Evolutionary conservation across 2,888 invertebrate species (phyloP).

Genomic region (Ephialtes manifestator): DNA sequence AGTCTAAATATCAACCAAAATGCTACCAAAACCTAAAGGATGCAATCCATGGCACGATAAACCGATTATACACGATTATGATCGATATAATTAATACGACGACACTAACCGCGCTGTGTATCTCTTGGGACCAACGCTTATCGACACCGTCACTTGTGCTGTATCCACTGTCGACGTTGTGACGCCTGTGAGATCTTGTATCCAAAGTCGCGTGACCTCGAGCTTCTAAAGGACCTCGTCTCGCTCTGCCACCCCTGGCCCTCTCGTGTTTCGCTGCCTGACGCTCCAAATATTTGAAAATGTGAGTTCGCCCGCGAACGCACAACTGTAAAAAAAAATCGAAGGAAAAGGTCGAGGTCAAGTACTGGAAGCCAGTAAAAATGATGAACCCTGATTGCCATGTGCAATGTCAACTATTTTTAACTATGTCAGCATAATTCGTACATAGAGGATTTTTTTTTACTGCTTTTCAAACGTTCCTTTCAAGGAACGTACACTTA

Average conservation of each 20-base stretch:
- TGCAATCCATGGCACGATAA: slow-evolving; percentile 39
- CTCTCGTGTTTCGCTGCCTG: slow-evolving; percentile 92
- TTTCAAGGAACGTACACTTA: slow-evolving; percentile 87
- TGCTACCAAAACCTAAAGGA: slow-evolving; percentile 36
- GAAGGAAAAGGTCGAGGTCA: slow-evolving; percentile 39
- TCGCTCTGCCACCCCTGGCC: slow-evolving; percentile 86
- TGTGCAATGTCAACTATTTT: not conserved
- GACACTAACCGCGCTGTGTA: slow-evolving; percentile 85
- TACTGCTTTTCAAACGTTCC: not conserved
- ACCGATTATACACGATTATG: slow-evolving; percentile 48
- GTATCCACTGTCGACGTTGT: slow-evolving; percentile 96
- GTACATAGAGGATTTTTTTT: too few relatives aligned
- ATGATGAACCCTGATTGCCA: not conserved
- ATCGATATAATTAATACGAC: slow-evolving; percentile 68
- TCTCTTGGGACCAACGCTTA: slow-evolving; percentile 94
- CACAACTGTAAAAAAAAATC: slow-evolving; percentile 90
- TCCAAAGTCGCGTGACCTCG: slow-evolving; percentile 87
- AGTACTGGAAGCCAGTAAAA: not conserved
- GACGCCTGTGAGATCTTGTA: slow-evolving; percentile 88
- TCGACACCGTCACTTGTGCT: slow-evolving; percentile 94
- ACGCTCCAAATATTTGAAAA: slow-evolving; percentile 97
- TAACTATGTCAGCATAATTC: not conserved
- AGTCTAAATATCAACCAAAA: slow-evolving; percentile 14
- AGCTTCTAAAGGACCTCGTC: slow-evolving; percentile 86
- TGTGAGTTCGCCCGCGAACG: slow-evolving; percentile 96